Conservation (phyloP, 2,113 vertebrate genomes). For the Myiagra hebetior region DNA sequence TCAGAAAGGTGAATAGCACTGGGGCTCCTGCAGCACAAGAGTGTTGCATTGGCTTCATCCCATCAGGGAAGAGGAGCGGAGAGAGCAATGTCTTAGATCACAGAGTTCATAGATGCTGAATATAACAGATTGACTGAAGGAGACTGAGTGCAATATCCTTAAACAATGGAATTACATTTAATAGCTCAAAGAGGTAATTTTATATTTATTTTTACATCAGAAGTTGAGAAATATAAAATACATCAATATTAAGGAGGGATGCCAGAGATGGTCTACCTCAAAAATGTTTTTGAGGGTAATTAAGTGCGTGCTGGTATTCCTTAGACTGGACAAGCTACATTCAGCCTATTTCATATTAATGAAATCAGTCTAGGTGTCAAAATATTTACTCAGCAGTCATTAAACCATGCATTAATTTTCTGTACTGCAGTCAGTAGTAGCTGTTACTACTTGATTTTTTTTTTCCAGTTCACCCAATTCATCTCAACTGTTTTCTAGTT, state of each 20-base stretch:
- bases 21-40: background rate
- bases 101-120: background rate
- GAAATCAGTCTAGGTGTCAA: background rate
- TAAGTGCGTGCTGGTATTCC: background rate
- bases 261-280: background rate
- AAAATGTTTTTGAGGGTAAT: background rate
- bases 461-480: background rate
- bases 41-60: background rate
- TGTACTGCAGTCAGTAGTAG: background rate
- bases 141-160: background rate
- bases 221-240: background rate
- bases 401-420: background rate
- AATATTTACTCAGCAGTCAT: background rate
- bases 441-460: background rate
- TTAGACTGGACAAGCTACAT: background rate
- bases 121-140: background rate
- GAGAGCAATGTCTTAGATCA: background rate
- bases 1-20: rapidly evolving
- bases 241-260: background rate
- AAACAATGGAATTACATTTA: background rate
- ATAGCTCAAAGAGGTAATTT: background rate
- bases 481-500: background rate
- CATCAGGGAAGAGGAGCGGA: background rate
- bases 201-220: background rate
- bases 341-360: background rate